phyloP scores from a whole-genome alignment of 1,140 invertebrate genomes.

The Drosophila ambigua region DNA sequence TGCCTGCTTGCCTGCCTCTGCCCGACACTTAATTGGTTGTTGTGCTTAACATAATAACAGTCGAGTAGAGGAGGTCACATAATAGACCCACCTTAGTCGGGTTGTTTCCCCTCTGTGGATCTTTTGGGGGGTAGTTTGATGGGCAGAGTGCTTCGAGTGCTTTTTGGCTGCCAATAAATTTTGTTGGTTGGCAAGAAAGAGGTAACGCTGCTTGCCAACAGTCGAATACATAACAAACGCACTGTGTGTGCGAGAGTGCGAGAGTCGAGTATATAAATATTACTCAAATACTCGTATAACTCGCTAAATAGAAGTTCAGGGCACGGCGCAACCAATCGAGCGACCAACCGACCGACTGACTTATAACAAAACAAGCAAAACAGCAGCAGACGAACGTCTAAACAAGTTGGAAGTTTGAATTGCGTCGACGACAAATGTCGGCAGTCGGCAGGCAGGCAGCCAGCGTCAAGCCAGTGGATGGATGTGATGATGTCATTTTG shows the following conservation, averaged over 20 bases:
- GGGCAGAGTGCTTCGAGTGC: conserved; percentile 44
- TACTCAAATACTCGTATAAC: conserved; percentile 32
- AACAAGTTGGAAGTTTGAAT: conserved; percentile 60
- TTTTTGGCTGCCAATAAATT: conserved; percentile 75
- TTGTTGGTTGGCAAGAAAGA: conserved; percentile 52
- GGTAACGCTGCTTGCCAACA: conserved; percentile 76
- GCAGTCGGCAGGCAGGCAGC: conserved; percentile 20
- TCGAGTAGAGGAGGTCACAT: conserved; percentile 67
- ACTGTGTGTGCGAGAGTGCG: conserved; percentile 27
- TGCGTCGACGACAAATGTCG: conserved; percentile 22
- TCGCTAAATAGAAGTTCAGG: conserved; percentile 62
- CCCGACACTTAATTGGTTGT: conserved; percentile 77
- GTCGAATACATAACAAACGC: conserved; percentile 73
- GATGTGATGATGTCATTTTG: conserved; percentile 69
- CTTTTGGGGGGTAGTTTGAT: conserved; percentile 42
- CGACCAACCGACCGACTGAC: conserved; percentile 68
- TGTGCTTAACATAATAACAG: conserved; percentile 79
- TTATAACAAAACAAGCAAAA: conserved; percentile 51
- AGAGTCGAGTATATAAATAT: conserved; percentile 62
- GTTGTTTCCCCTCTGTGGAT: neutral
- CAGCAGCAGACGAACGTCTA: conserved; percentile 23
- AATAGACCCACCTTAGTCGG: conserved; percentile 43
- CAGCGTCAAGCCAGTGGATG: no score
- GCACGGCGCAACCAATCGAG: conserved; percentile 31
- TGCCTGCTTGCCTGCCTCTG: neutral